Percentiles rank a stretch among this genome's conserved stretches.
Evolutionary conservation across 2,113 vertebrate genomes (phyloP).

Genomic region (Synchiropus splendidus): DNA sequence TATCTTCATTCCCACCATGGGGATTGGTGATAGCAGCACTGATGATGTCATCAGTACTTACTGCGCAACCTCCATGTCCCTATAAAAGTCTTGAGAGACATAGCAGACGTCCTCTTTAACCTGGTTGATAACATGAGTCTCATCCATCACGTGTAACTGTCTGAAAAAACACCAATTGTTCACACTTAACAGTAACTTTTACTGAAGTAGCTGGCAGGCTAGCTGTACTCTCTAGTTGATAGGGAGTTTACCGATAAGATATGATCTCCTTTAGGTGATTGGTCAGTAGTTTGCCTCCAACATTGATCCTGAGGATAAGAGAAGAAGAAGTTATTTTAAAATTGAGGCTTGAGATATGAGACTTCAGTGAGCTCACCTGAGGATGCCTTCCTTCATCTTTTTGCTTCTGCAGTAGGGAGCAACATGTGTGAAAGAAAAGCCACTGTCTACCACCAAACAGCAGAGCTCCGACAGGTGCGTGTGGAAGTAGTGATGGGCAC

Average conservation of each 20-base stretch:
- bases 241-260: constrained; percentile 80
- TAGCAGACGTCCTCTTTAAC: constrained; percentile 98
- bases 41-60: constrained; percentile 49
- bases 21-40: too few species aligned
- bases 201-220: background rate
- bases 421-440: constrained; percentile 95
- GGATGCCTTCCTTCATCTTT: constrained; percentile 92
- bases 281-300: constrained; percentile 93
- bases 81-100: constrained; percentile 91
- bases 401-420: constrained; percentile 89
- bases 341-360: too few species aligned
- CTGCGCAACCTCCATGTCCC: constrained; percentile 92
- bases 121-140: constrained; percentile 95
- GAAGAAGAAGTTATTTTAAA: background rate
- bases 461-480: constrained; percentile 82
- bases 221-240: background rate
- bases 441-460: constrained; percentile 90
- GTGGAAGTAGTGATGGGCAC: constrained; percentile 85
- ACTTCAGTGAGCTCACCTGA: constrained; percentile 81
- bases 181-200: background rate
- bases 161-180: constrained; percentile 42
- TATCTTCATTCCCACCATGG: too few species aligned
- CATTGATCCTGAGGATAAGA: constrained; percentile 85
- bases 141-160: constrained; percentile 97
- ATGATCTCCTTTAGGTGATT: constrained; percentile 98